Base-by-base conservation (phyloP, 2,113 vertebrate genomes). In the Arothron firmamentum region DNA sequence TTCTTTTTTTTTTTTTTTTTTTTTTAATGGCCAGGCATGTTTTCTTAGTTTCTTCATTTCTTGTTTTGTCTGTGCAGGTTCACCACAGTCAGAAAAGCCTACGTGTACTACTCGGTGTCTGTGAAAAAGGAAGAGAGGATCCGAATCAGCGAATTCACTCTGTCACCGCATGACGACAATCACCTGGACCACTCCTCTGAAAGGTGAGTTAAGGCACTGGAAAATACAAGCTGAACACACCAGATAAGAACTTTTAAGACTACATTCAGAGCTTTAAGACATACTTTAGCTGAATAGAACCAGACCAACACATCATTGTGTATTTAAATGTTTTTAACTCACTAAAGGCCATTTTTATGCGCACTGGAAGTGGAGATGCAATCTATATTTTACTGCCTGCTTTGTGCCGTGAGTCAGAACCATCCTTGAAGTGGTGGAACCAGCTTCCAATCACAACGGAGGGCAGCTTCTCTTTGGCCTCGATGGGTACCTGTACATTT, bases 371-470 rank as follows among this genome's bases (percentile, higher is more conserved):
- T 49, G 17, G 17, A 18, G 4, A 18, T 49, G 17, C 47, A 49
- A 18, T 9, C 8, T 11, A 19, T 18, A 18, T 19, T 18, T 28
- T 49, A 8, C n/a, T 17, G 6, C 18, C 5, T 42, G 10, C 6
- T 59, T 18, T 55, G 15, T 56, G 38, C 59, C 10, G 53, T 57
- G 62, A 16, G 53, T 14, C 70, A 92, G 91, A 67, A 88, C 85
- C 19, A 83, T 93, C 52, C 73, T 93, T 62, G 92, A 93, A 54
- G 86, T 93, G 20, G 81, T 77, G 1, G 91, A 93, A 60, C 92
- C 92, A 1, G 92, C 92, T 5, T 91, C 92, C 28, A 93, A 93
- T 68, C 92, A 93, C 72, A 93, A 93, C 17, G 92, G 92, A 45
- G 92, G 92, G 6, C 92, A 93, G 56, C 87, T 93, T 16, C 87